Conservation (phyloP, 1,140 invertebrate species). For the Euura saliciscinereae region DNA sequence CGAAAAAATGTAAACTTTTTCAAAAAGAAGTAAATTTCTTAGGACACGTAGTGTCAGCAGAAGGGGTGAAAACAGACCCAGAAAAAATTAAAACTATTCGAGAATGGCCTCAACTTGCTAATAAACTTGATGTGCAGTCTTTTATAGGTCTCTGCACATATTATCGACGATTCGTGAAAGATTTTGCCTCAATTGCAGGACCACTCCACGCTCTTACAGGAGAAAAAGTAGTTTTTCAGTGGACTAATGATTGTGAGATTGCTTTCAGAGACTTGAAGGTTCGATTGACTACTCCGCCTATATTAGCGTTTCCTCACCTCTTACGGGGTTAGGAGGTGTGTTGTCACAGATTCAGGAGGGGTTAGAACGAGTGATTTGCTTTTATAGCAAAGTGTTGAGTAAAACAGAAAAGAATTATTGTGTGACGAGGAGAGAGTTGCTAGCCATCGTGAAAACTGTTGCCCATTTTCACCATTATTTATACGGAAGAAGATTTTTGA, state of each 20-base stretch:
- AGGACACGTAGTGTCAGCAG: slow-evolving; percentile 17
- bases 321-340: too few relatives aligned
- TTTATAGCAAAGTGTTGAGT: too few relatives aligned
- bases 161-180: too few relatives aligned
- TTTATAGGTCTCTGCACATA: slow-evolving; percentile 21
- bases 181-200: background rate
- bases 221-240: background rate
- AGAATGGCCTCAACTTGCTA: slow-evolving; percentile 21
- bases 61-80: background rate
- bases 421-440: too few relatives aligned
- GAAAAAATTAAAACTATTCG: background rate
- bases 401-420: too few relatives aligned
- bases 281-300: background rate
- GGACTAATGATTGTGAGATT: background rate
- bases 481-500: too few relatives aligned
- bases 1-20: background rate
- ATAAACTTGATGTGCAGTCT: slow-evolving; percentile 17
- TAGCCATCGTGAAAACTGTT: too few relatives aligned
- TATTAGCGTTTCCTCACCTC: too few relatives aligned
- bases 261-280: background rate
- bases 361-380: too few relatives aligned
- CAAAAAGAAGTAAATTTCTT: slow-evolving; percentile 12
- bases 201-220: background rate
- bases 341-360: too few relatives aligned
- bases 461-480: too few relatives aligned